Conservation (phyloP, 2,888 invertebrate species). For the Heliconius charithonia region DNA sequence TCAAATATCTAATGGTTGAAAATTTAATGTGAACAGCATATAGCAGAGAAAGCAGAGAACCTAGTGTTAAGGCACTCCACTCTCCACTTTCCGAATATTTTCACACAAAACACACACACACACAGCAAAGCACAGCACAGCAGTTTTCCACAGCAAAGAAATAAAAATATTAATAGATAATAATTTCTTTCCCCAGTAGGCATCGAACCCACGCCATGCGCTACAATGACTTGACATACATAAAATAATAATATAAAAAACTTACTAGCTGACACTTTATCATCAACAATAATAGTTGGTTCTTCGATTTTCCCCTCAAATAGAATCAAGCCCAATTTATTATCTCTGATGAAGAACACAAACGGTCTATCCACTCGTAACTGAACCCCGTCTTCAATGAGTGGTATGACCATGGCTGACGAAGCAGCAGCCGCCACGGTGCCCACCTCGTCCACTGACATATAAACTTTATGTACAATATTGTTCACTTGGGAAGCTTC, state of each 20-base stretch:
- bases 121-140: no score
- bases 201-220: no score
- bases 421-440: constrained; percentile 86
- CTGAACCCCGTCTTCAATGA: constrained; percentile 82
- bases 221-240: no score
- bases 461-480: constrained; percentile 85
- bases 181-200: no score
- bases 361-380: constrained; percentile 86
- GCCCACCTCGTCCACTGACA: constrained; percentile 86
- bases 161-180: no score
- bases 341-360: constrained; percentile 86
- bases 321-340: constrained; percentile 79
- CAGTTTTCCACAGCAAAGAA: no score
- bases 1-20: neutral
- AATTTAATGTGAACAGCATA: neutral
- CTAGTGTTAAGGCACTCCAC: no score
- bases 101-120: no score
- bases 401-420: constrained; percentile 83
- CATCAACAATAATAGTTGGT: constrained; percentile 62
- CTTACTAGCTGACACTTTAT: constrained; percentile 36
- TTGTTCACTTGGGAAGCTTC: constrained; percentile 75
- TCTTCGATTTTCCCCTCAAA: constrained; percentile 86
- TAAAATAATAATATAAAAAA: neutral
- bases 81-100: no score
- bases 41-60: no score